phyloP scores from a whole-genome alignment of 2,797 vertebrate species.

The Sebastes alutus region DNA sequence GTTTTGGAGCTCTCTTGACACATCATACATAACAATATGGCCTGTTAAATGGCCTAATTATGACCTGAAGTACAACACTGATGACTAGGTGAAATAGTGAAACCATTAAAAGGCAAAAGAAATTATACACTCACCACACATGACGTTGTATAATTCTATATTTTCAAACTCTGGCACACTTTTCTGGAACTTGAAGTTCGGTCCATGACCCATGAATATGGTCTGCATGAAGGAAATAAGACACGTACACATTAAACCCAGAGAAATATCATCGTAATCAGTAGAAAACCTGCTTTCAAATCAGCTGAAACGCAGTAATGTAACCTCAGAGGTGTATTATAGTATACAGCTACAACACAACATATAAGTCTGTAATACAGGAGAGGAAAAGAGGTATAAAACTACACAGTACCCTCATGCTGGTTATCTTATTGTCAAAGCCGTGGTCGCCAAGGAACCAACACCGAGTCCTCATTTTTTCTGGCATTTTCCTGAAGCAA shows the following conservation, averaged over 20 bases:
- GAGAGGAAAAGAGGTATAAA: not conserved
- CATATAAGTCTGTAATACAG: not conserved
- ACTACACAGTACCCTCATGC: constrained; percentile 90
- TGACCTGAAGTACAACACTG: not conserved
- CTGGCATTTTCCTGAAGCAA: constrained; percentile 86
- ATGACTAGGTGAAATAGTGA: not conserved
- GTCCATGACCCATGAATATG: constrained; percentile 95
- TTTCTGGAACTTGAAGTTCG: constrained; percentile 92
- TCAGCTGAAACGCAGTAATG: not conserved
- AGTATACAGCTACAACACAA: not conserved
- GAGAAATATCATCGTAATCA: not conserved
- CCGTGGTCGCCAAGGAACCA: constrained; percentile 95
- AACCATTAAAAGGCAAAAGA: accelerated
- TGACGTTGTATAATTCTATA: constrained; percentile 97
- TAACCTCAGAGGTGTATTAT: not conserved
- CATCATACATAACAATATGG: not conserved
- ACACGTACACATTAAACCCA: not conserved
- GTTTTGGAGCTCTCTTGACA: not conserved
- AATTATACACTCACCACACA: constrained; percentile 91
- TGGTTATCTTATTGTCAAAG: constrained; percentile 97
- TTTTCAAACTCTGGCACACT: constrained; percentile 96
- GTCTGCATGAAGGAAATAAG: constrained; percentile 79
- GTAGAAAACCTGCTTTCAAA: not conserved
- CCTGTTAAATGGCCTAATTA: not conserved
- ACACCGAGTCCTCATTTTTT: constrained; percentile 84